Evolutionary conservation across 2,113 vertebrate species (phyloP).

Genomic region (Stigmatopora nigra): DNA sequence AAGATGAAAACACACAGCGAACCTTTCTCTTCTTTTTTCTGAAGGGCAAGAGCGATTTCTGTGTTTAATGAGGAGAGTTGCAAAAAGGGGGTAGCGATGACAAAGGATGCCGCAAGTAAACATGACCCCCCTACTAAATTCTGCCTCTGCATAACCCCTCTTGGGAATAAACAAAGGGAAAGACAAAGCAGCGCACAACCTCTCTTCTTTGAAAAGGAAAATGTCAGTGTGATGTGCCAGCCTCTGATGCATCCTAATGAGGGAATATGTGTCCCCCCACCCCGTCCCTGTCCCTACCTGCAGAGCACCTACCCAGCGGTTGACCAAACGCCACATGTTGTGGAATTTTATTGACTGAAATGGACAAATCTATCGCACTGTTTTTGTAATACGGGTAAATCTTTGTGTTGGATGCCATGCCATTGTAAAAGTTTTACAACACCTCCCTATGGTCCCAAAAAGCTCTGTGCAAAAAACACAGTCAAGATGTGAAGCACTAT

Average conservation of each 20-base stretch:
- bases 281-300: slow-evolving; percentile 8
- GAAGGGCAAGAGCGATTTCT: slow-evolving; percentile 46
- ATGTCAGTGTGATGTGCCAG: slow-evolving; percentile 57
- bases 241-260: slow-evolving; percentile 65
- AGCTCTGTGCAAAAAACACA: background rate
- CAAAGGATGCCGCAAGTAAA: slow-evolving; percentile 52
- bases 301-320: slow-evolving; percentile 16
- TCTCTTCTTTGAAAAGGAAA: slow-evolving; percentile 32
- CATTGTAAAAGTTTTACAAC: background rate
- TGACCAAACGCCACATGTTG: slow-evolving; percentile 2
- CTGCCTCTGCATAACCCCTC: slow-evolving; percentile 40
- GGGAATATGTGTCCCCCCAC: slow-evolving; percentile 23
- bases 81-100: slow-evolving; percentile 51
- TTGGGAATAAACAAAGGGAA: slow-evolving; percentile 46
- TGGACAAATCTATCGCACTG: background rate
- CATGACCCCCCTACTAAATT: slow-evolving; percentile 50
- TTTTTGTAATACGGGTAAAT: background rate
- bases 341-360: background rate
- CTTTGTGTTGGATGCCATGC: background rate
- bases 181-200: slow-evolving; percentile 37
- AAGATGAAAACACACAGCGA: slow-evolving; percentile 42
- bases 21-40: slow-evolving; percentile 25
- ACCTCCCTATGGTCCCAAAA: background rate
- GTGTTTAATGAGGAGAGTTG: slow-evolving; percentile 58
- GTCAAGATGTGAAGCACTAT: background rate